A percentile compares a stretch with the other conserved stretches of the same genome.
Conservation (phyloP, 2,797 vertebrate genomes). For the Paedocypris micromegethes region DNA sequence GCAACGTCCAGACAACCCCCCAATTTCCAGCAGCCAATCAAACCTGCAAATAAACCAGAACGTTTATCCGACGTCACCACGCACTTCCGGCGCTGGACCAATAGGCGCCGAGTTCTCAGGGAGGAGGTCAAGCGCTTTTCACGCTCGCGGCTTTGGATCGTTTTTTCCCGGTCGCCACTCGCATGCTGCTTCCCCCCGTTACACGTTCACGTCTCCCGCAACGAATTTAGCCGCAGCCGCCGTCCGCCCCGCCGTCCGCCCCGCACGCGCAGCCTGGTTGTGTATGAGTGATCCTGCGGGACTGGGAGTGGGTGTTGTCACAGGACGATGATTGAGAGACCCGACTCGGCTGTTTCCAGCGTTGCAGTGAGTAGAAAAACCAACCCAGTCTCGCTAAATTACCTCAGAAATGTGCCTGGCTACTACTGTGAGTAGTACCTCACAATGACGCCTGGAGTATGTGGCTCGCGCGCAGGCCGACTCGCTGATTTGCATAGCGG, state of each 20-base stretch:
- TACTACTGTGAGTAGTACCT: neutral
- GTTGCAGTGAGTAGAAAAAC: slow-evolving; percentile 68
- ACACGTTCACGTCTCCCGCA: slow-evolving; percentile 40
- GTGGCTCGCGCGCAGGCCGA: too few species aligned
- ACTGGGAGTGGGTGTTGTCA: slow-evolving; percentile 58
- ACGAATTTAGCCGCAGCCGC: neutral
- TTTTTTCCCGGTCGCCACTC: slow-evolving; percentile 39
- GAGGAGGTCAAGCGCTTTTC: slow-evolving; percentile 46
- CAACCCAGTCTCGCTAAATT: neutral
- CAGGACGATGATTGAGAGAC: slow-evolving; percentile 71
- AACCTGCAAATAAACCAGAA: neutral
- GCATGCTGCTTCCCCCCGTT: slow-evolving; percentile 47
- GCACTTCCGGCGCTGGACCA: slow-evolving; percentile 42
- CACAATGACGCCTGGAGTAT: neutral
- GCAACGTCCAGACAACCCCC: neutral
- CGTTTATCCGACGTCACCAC: slow-evolving; percentile 34
- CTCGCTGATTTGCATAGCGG: neutral
- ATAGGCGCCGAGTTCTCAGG: slow-evolving; percentile 43
- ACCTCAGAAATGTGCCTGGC: neutral
- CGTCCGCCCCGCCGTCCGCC: neutral
- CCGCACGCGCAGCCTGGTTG: slow-evolving; percentile 4
- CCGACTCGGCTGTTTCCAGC: slow-evolving; percentile 69
- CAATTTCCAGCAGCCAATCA: slow-evolving; percentile 12
- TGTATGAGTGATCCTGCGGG: slow-evolving; percentile 52
- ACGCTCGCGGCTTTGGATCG: slow-evolving; percentile 29